Conservation (phyloP, 2,113 vertebrate genomes). For the Onychostruthus taczanowskii region DNA sequence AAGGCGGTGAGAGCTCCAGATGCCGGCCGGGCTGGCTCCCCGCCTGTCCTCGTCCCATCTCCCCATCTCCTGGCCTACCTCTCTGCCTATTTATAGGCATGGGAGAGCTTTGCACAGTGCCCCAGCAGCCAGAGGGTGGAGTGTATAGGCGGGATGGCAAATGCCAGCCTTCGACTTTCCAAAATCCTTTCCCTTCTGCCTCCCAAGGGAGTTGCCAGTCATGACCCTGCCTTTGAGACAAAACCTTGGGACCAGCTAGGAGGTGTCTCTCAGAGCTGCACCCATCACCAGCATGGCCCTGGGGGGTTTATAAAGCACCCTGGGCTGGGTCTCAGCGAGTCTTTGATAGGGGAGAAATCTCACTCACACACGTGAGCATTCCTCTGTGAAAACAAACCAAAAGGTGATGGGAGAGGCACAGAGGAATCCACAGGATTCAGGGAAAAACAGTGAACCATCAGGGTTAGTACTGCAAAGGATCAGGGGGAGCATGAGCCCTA, state of each 20-base stretch:
- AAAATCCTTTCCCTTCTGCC: background rate
- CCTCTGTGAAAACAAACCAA: background rate
- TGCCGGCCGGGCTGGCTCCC: background rate
- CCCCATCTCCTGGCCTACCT: slow-evolving; percentile 31
- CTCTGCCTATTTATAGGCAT: slow-evolving; percentile 45
- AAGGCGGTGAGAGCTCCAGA: background rate
- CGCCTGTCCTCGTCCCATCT: background rate
- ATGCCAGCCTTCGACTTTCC: background rate
- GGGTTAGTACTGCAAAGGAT: background rate
- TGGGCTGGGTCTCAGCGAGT: accelerated
- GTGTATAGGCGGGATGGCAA: slow-evolving; percentile 11
- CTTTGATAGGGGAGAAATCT: background rate
- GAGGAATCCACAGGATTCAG: background rate
- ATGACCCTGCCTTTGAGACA: background rate
- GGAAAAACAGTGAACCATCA: background rate
- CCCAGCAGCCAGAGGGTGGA: background rate
- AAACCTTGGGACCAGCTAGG: background rate
- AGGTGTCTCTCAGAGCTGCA: background rate
- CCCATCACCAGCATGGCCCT: background rate
- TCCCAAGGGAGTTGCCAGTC: background rate
- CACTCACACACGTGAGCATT: accelerated
- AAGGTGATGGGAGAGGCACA: background rate
- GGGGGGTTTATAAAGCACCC: background rate
- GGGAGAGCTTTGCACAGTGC: slow-evolving; percentile 26
- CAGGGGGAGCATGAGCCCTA: background rate